These are phyloP conservation scores for Andrena minutula DNA, from an alignment of 2,888 invertebrate genomes.

Conservation along the genomic window DNA sequence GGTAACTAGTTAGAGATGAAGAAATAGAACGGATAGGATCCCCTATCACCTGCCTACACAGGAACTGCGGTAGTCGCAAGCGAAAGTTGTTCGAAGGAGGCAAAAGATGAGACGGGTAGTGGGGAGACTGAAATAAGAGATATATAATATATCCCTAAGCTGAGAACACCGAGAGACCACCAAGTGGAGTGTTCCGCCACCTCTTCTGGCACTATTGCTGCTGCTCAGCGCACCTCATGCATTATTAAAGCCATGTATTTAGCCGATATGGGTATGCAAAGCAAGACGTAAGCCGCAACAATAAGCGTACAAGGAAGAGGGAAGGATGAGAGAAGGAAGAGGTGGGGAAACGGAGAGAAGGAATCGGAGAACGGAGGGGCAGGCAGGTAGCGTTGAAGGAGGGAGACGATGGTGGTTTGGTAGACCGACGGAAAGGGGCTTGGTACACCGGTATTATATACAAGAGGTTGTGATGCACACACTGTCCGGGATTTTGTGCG, in stretches of 20 bases:
- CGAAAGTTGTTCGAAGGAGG: conserved; percentile 26
- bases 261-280: conserved; percentile 82
- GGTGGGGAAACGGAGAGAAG: conserved; percentile 47
- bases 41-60: conserved; percentile 30
- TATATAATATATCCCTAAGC: conserved; percentile 61
- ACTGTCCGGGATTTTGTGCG: conserved; percentile 69
- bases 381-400: conserved; percentile 24
- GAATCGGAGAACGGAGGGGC: conserved; percentile 50
- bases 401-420: conserved; percentile 44
- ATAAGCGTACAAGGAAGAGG: conserved; percentile 76
- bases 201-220: conserved; percentile 83
- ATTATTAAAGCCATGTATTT: conserved; percentile 83
- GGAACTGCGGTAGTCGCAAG: conserved; percentile 32
- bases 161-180: conserved; percentile 75
- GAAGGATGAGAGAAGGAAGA: conserved; percentile 40
- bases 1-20: not conserved
- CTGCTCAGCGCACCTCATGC: conserved; percentile 85
- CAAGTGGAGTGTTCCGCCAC: conserved; percentile 81
- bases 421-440: conserved; percentile 49
- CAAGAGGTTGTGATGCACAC: conserved; percentile 68
- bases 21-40: not conserved
- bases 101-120: conserved; percentile 33
- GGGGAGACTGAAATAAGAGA: not conserved
- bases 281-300: conserved; percentile 81
- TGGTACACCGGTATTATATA: conserved; percentile 62